phyloP scores from a whole-genome alignment of 1,140 invertebrate species.

The Zaprionus kolodkinae region DNA sequence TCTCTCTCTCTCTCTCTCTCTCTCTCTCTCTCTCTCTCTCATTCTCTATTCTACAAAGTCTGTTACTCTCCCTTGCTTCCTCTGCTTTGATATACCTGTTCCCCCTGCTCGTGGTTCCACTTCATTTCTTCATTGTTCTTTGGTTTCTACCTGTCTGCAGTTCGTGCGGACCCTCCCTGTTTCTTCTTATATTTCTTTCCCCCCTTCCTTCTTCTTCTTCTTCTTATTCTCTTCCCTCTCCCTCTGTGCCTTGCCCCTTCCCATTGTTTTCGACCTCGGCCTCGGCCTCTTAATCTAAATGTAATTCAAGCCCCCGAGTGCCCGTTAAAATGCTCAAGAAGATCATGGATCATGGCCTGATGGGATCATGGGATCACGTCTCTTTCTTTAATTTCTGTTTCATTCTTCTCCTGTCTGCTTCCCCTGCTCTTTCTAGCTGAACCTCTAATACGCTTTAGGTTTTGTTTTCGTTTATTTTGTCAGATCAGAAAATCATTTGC shows the following conservation, averaged over 20 bases:
- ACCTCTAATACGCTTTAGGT: slow-evolving; percentile 11
- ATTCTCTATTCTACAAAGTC: neutral
- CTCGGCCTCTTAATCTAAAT: slow-evolving; percentile 49
- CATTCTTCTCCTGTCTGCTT: neutral
- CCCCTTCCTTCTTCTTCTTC: neutral
- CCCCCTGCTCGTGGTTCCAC: slow-evolving; percentile 42
- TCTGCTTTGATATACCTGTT: slow-evolving; percentile 1
- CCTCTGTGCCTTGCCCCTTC: neutral
- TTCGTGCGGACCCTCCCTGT: slow-evolving; percentile 5
- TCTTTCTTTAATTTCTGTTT: slow-evolving; percentile 44
- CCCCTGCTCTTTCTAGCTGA: neutral
- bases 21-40: neutral
- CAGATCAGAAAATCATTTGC: slow-evolving; percentile 46
- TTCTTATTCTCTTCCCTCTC: neutral
- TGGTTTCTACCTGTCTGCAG: slow-evolving; percentile 28
- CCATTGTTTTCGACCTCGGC: slow-evolving; percentile 41
- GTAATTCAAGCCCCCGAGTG: slow-evolving; percentile 52
- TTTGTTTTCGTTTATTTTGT: slow-evolving; percentile 44
- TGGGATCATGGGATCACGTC: slow-evolving; percentile 37
- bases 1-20: slow-evolving; percentile 3
- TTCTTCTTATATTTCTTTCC: neutral
- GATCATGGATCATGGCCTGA: slow-evolving; percentile 37
- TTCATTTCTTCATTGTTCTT: slow-evolving; percentile 63
- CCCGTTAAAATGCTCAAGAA: slow-evolving; percentile 18
- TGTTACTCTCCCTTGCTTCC: neutral